Percentiles rank a stretch among this genome's conserved stretches.
Evolutionary conservation across 1,140 invertebrate genomes (phyloP).

Genomic region (Brachionus rotundiformis): DNA sequence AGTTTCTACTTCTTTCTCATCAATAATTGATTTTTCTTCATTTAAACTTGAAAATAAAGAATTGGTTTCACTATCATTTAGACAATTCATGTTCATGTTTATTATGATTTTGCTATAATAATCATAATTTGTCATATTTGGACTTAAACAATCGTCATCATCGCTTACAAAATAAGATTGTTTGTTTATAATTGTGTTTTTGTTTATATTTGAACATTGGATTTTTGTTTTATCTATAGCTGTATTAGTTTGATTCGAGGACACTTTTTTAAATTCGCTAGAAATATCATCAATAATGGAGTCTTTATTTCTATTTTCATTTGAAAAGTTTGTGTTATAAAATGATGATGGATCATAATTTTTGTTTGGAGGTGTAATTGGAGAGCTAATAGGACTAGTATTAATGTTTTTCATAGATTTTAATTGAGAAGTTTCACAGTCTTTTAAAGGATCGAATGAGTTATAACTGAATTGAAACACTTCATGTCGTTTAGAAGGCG

Average conservation of each 20-base stretch:
- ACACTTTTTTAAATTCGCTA: not conserved
- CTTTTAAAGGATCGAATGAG: not conserved
- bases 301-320: not conserved
- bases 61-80: not conserved
- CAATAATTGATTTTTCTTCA: not conserved
- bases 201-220: too few species aligned
- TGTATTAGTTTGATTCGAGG: too few species aligned
- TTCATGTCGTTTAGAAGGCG: not conserved
- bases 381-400: not conserved
- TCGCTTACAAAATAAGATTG: not conserved
- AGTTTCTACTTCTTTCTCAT: not conserved
- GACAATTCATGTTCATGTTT: not conserved
- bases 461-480: conserved; percentile 11
- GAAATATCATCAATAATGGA: not conserved
- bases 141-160: conserved; percentile 16
- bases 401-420: not conserved
- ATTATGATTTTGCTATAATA: conserved; percentile 49
- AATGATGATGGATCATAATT: not conserved
- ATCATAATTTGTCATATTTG: conserved; percentile 16
- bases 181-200: too few species aligned
- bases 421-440: not conserved
- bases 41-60: not conserved
- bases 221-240: too few species aligned
- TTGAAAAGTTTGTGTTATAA: too few species aligned
- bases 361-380: not conserved